These are phyloP conservation scores for Cylas formicarius DNA, from an alignment of 1,140 invertebrate species.

Conservation along the genomic window DNA sequence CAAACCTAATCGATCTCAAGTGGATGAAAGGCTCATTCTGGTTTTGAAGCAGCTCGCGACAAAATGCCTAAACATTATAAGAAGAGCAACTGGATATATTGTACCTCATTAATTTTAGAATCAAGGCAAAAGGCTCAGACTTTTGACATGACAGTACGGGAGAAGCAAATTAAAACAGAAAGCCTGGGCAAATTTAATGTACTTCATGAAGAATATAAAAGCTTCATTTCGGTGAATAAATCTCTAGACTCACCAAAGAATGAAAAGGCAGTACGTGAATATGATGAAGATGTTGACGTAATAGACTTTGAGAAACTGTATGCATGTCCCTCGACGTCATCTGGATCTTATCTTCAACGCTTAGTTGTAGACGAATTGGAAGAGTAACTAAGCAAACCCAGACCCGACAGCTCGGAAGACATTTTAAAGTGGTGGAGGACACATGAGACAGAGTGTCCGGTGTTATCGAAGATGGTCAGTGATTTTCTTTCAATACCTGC, in stretches of 20 bases:
- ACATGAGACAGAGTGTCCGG: conserved; percentile 30
- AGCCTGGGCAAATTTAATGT: conserved; percentile 5
- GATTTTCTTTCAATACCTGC: conserved; percentile 30
- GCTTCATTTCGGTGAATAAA: too few relatives aligned
- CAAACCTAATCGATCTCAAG: conserved; percentile 19
- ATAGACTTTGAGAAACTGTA: conserved; percentile 36
- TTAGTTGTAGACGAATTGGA: too few relatives aligned
- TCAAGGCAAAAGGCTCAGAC: conserved; percentile 38
- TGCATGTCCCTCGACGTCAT: conserved; percentile 33
- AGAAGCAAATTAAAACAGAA: conserved; percentile 17
- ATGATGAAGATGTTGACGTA: conserved; percentile 35
- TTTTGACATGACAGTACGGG: conserved; percentile 38
- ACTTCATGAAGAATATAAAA: conserved; percentile 6
- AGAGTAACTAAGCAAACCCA: conserved; percentile 31
- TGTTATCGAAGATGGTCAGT: conserved; percentile 34
- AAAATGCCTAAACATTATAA: conserved; percentile 39
- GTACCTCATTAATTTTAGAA: conserved; percentile 38
- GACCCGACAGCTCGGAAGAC: conserved; percentile 27
- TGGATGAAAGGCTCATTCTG: conserved; percentile 19
- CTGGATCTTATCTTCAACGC: too few relatives aligned
- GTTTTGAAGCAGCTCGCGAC: conserved; percentile 35
- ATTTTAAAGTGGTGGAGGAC: conserved; percentile 28
- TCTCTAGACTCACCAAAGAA: too few relatives aligned
- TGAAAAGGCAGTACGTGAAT: too few relatives aligned
- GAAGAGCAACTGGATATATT: conserved; percentile 40